These are phyloP conservation scores for Rhynchomys soricoides DNA, from an alignment of 2,113 vertebrate species.

Conservation along the genomic window DNA sequence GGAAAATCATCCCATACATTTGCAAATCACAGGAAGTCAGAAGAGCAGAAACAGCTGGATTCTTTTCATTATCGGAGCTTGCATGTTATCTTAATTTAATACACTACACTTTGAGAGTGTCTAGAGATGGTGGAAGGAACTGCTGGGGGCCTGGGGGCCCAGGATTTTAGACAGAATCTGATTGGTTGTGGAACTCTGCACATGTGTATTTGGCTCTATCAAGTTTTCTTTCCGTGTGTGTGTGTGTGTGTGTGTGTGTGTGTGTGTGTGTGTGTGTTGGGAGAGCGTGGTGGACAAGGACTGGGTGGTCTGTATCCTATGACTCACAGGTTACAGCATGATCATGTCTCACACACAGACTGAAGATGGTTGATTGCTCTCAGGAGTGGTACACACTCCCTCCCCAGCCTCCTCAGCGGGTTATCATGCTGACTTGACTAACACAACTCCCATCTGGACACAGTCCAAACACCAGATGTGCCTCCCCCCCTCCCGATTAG, in stretches of 20 bases:
- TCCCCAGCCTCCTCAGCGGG: conserved; percentile 39
- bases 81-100: conserved; percentile 26
- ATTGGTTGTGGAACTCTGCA: neutral
- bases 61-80: conserved; percentile 48
- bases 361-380: conserved; percentile 46
- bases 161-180: neutral
- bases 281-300: neutral
- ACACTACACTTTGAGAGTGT: conserved; percentile 4
- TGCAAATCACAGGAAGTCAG: conserved; percentile 47
- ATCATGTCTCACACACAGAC: neutral
- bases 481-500: conserved; percentile 70
- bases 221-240: neutral
- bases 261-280: neutral
- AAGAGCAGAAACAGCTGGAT: conserved; percentile 62
- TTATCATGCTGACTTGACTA: conserved; percentile 76
- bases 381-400: neutral
- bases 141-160: neutral
- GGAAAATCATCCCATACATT: neutral
- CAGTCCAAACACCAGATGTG: conserved; percentile 80
- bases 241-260: neutral
- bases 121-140: neutral
- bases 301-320: conserved; percentile 23
- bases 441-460: conserved; percentile 76
- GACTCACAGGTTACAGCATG: neutral
- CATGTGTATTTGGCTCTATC: neutral